Evolutionary conservation across 2,113 vertebrate species (phyloP).

Genomic region (Terrapene triunguis): DNA sequence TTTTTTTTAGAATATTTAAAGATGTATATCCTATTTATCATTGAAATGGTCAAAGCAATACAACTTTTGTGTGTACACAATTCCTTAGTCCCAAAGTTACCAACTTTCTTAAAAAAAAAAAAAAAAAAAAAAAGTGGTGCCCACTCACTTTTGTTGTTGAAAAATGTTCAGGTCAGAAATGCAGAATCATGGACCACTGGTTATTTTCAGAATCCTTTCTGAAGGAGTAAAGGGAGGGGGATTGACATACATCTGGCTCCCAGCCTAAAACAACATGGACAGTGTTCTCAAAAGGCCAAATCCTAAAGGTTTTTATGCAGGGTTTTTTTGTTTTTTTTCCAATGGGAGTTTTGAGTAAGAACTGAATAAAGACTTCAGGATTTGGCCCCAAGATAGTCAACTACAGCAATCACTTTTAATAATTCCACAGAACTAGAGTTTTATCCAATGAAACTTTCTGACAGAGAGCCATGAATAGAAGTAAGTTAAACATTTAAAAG

Average conservation of each 20-base stretch:
- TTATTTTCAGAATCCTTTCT: not conserved
- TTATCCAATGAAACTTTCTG: not conserved
- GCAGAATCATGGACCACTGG: not conserved
- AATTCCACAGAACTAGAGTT: not conserved
- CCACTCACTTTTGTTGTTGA: not conserved
- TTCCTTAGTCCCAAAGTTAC: not conserved
- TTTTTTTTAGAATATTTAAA: not conserved
- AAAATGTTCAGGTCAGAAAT: not conserved
- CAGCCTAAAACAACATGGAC: not conserved
- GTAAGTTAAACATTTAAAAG: not conserved
- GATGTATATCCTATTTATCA: not conserved
- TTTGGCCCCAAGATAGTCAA: not conserved
- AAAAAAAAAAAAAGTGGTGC: not conserved
- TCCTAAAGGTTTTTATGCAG: not conserved
- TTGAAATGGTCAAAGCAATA: conserved; percentile 3
- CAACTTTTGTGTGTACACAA: not conserved
- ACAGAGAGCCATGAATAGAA: not conserved
- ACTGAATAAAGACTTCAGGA: not conserved
- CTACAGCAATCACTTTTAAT: not conserved
- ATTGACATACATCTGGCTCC: not conserved
- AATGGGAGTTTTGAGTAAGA: not conserved
- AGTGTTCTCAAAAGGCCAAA: not conserved
- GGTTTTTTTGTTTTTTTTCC: not conserved
- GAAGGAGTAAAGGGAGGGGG: not conserved
- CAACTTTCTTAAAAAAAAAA: not conserved